A percentile compares a stretch with the other conserved stretches of the same genome.
Conservation (phyloP, 2,888 invertebrate species). For the Adelognathus sp. region DNA sequence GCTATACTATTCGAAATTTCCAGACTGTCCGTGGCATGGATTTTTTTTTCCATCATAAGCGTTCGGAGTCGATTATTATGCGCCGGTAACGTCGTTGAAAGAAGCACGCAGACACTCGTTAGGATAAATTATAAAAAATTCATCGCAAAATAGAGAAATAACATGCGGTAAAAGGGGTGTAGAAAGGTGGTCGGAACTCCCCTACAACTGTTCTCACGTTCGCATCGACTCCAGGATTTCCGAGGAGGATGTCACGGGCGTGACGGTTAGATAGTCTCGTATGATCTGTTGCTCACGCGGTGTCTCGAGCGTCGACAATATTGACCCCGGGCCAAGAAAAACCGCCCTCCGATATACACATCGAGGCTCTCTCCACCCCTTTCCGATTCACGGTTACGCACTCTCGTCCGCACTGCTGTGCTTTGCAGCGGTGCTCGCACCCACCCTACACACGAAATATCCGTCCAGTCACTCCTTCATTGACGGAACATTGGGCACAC, state of each 20-base stretch:
- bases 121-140: too few species aligned
- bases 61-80: too few species aligned
- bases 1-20: too few species aligned
- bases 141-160: too few species aligned
- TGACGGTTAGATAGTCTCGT: constrained; percentile 59
- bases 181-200: too few species aligned
- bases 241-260: constrained; percentile 63
- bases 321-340: constrained; percentile 76
- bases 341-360: constrained; percentile 53
- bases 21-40: too few species aligned
- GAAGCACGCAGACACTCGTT: too few species aligned
- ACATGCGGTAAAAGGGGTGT: too few species aligned
- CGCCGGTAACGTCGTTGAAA: too few species aligned
- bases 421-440: constrained; percentile 52
- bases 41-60: too few species aligned
- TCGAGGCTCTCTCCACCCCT: constrained; percentile 38
- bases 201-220: background rate
- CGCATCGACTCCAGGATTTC: constrained; percentile 6
- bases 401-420: constrained; percentile 8
- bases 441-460: constrained; percentile 68
- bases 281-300: constrained; percentile 77
- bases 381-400: constrained; percentile 43
- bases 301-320: constrained; percentile 73
- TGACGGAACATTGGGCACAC: constrained; percentile 81
- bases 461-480: constrained; percentile 76